A percentile compares a stretch with the other conserved stretches of the same genome.
Evolutionary conservation across 2,888 invertebrate species (phyloP).

Genomic region (Apotomis betuletana): DNA sequence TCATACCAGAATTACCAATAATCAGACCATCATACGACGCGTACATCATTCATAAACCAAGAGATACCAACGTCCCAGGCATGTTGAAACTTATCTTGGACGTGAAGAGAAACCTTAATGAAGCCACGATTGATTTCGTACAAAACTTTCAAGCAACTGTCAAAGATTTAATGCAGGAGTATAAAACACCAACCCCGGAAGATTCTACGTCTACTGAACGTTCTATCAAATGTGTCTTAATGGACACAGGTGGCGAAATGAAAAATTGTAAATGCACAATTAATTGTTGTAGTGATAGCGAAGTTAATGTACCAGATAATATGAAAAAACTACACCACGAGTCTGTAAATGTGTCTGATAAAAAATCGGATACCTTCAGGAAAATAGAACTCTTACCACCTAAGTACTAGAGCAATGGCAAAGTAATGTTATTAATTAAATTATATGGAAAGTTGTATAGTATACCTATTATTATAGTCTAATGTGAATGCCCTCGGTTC

Average conservation of each 20-base stretch:
- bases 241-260: background rate
- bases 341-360: too few relatives aligned
- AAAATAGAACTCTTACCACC: too few relatives aligned
- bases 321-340: background rate
- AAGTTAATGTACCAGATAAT: background rate
- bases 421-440: too few relatives aligned
- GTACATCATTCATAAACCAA: background rate
- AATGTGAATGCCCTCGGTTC: too few relatives aligned
- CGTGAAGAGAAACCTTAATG: background rate
- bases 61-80: background rate
- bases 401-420: too few relatives aligned
- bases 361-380: too few relatives aligned
- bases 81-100: background rate
- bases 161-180: constrained; percentile 5
- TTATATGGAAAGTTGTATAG: too few relatives aligned
- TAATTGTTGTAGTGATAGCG: background rate
- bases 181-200: background rate
- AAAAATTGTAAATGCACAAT: constrained; percentile 1
- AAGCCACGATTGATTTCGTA: background rate
- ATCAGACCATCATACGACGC: background rate
- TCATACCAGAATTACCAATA: background rate
- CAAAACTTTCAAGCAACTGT: background rate
- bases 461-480: too few relatives aligned
- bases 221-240: background rate
- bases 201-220: background rate